A percentile compares a stretch with the other conserved stretches of the same genome.
These are phyloP conservation scores for Pseudeuparius sepicola DNA, from an alignment of 2,888 invertebrate genomes.

Conservation along the genomic window DNA sequence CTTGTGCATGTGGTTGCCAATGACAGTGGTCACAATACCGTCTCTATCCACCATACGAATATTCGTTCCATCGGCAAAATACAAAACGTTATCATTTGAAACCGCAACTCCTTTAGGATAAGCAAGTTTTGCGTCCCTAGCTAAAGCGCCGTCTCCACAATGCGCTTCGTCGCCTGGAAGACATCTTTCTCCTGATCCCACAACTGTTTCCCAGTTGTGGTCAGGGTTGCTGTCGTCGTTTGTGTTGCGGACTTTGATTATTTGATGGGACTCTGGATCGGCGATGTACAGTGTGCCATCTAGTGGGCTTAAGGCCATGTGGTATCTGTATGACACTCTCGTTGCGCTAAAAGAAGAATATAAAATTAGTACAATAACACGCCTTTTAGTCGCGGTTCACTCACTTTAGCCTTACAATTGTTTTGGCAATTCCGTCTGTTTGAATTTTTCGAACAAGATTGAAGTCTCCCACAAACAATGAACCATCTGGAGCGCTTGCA, in stretches of 20 bases:
- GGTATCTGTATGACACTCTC: conserved; percentile 90
- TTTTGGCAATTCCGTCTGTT: conserved; percentile 73
- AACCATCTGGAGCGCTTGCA: conserved; percentile 85
- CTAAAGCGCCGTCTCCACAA: conserved; percentile 91
- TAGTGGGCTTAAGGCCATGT: conserved; percentile 89
- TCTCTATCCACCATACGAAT: conserved; percentile 84
- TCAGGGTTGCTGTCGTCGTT: conserved; percentile 78
- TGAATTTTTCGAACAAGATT: conserved; percentile 83
- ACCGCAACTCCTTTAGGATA: conserved; percentile 96
- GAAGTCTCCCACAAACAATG: conserved; percentile 91
- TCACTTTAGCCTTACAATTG: conserved; percentile 73
- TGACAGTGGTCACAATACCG: conserved; percentile 84
- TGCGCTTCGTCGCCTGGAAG: conserved; percentile 87
- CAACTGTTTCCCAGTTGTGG: conserved; percentile 89
- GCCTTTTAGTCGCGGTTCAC: conserved; percentile 35
- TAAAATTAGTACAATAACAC: not conserved
- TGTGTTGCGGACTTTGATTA: conserved; percentile 75
- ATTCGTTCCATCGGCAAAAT: conserved; percentile 93
- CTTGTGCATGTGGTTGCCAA: conserved; percentile 87
- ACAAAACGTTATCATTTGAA: conserved; percentile 81
- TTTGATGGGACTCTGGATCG: conserved; percentile 91
- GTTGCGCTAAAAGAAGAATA: conserved; percentile 61
- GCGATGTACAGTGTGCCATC: conserved; percentile 92
- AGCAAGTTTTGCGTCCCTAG: conserved; percentile 85
- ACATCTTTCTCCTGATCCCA: conserved; percentile 90